Evolutionary conservation across 2,888 invertebrate species (phyloP).

Genomic region (Bimastos eiseni): DNA sequence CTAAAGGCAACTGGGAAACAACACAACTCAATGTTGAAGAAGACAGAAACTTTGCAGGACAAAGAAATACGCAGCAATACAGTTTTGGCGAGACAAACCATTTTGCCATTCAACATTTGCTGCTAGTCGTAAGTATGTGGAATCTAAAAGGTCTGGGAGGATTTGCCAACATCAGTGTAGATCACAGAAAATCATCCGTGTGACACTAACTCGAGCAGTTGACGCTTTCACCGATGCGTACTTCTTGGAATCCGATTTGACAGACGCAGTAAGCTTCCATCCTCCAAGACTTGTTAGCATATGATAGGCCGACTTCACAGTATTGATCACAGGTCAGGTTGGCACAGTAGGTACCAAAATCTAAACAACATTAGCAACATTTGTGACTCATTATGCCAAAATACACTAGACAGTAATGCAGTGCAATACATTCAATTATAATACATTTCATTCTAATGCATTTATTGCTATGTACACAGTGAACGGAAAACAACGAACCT

Average conservation of each 20-base stretch:
- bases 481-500: no score
- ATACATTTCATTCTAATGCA: not conserved
- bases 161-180: not conserved
- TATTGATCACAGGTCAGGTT: conserved; percentile 19
- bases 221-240: not conserved
- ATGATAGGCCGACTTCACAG: conserved; percentile 10
- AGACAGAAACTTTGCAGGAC: not conserved
- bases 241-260: not conserved
- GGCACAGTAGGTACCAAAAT: not conserved
- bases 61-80: not conserved
- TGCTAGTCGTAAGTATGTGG: not conserved
- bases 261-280: conserved; percentile 23
- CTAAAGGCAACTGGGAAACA: no score
- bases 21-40: not conserved
- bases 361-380: not conserved
- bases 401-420: no score
- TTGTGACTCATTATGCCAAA: no score
- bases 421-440: not conserved
- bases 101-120: not conserved
- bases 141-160: not conserved
- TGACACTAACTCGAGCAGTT: conserved; percentile 21
- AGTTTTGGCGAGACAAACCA: not conserved
- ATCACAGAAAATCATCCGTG: not conserved
- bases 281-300: not conserved
- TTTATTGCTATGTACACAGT: no score